Evolutionary conservation across 2,888 invertebrate genomes (phyloP), one percentile per base, ranked within the genome.

Genomic region (Aquatica leii): DNA sequence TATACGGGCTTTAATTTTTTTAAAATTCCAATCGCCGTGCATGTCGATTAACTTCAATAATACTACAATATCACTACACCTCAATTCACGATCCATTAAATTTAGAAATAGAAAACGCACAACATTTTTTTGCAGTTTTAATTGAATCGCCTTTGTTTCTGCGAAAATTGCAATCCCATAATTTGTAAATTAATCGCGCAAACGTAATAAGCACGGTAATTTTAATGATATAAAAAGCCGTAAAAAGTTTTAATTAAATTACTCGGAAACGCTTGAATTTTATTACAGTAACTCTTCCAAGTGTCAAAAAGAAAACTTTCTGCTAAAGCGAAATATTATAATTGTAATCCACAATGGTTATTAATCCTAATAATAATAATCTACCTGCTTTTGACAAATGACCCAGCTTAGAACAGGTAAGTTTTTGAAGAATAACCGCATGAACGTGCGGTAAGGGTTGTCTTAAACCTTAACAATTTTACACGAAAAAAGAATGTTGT

Each of bases 371-470:
- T 46, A 17, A 46, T 46, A 46, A 46, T 18, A 11, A 18, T 18
- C 46, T 46, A 46, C 46, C 46, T 46, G 46, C 18, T 46, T 46
- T 46, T 46, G 46, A 46, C 46, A 46, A 46, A 46, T 46, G 46
- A 17, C 46, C 46, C 46, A 9, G 11, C 4, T 24, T 24, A 6
- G 2, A 4, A 6, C 46, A 46, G 46, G 46, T 46, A 41, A 15
- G 11, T 8, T 17, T 46, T 46, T 46, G 5, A 20, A 46, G 46
- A 46, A 46, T 46, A 46, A 46, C 46, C 46, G 46, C 46, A 46
- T 18, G 46, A 17, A 46, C 46, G 18, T 46, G 46, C 46, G 18
- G 46, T 46, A 18, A 46, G 46, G n/a, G 20, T 46, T 46, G 46
- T 46, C 18, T 3, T n/a, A n/a, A n/a, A n/a, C n/a, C n/a, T n/a